Evolutionary conservation across 2,888 invertebrate species (phyloP), one percentile per base, ranked within the genome.

Genomic region (Dasypogon diadema): DNA sequence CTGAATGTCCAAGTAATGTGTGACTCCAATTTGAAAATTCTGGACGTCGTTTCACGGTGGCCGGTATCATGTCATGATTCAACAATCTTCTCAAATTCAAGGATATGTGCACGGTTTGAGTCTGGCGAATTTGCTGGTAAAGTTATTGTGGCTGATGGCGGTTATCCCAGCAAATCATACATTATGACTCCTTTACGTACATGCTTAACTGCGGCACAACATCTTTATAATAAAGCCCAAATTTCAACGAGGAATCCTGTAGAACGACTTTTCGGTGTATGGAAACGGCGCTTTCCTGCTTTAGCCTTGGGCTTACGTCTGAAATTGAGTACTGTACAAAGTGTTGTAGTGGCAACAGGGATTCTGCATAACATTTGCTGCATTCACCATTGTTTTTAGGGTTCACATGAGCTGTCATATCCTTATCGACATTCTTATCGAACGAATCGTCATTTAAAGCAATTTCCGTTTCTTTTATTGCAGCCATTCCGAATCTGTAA

Each of bases 271-370:
- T 78, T 74, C 51, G 77, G 77, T 14, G 73, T 78, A 5, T 76
- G 76, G 75, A 77, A 78, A 48, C 75, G 76, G 22, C 75, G 63
- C 4, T 78, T 75, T 56, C 78, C 76, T 14, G 58, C 76, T 68
- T 16, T 78, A 58, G 75, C 75, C 16, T 55, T 74, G n/a, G 76
- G 65, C n/a, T 56, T 77, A 26, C 72, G 54, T 2, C 51, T 78
- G n/a, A 42, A 42, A 12, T n/a, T 42, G 6, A 8, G n/a, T 12
- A 42, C n/a, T 12, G n/a, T 42, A 12, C 2, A 42, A 42, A 42
- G n/a, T n/a, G 12, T 42, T 12, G n/a, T 42, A 8, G n/a, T 42
- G 8, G 12, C 42, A 3, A 42, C n/a, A 6, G 42, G 2, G 12
- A 42, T 42, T 42, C 42, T 12, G 0, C 42, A 42, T n/a, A 42